Evolutionary conservation across 1,140 invertebrate species (phyloP).

Genomic region (Cecropterus lyciades): DNA sequence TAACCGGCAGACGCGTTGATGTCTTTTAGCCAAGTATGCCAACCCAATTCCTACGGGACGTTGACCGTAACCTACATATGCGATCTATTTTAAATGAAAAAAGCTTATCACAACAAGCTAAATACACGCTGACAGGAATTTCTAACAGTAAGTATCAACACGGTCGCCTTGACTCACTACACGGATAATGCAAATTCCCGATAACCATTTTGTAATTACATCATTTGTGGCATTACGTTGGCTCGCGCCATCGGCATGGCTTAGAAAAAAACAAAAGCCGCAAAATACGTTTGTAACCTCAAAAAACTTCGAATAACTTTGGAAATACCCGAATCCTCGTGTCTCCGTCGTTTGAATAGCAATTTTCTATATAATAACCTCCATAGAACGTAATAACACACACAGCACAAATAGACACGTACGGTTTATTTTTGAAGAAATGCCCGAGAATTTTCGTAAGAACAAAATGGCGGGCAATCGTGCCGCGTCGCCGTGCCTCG

Average conservation of each 20-base stretch:
- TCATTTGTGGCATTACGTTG: slow-evolving; percentile 55
- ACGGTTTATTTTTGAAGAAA: slow-evolving; percentile 67
- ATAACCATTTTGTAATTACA: slow-evolving; percentile 69
- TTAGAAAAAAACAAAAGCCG: slow-evolving; percentile 57
- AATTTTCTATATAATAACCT: slow-evolving; percentile 49
- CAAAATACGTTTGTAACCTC: slow-evolving; percentile 59
- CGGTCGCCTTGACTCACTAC: slow-evolving; percentile 39
- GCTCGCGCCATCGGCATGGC: slow-evolving; percentile 42
- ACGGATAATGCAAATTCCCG: slow-evolving; percentile 51
- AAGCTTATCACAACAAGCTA: slow-evolving; percentile 28
- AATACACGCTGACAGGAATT: slow-evolving; percentile 7
- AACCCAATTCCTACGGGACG: slow-evolving; percentile 55
- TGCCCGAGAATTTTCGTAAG: slow-evolving; percentile 59
- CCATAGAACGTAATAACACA: slow-evolving; percentile 57
- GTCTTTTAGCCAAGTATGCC: slow-evolving; percentile 53
- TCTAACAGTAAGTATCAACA: slow-evolving; percentile 26
- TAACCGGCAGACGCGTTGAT: slow-evolving; percentile 47
- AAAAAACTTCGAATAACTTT: slow-evolving; percentile 55
- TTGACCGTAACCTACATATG: slow-evolving; percentile 55
- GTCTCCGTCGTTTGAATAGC: slow-evolving; percentile 26
- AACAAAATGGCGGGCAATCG: slow-evolving; percentile 64
- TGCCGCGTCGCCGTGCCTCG: slow-evolving; percentile 73
- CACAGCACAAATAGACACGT: slow-evolving; percentile 63
- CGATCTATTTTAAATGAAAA: slow-evolving; percentile 35
- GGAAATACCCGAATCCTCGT: slow-evolving; percentile 62